These are phyloP conservation scores for Rhinolophus sinicus DNA, from an alignment of 2,113 vertebrate genomes.

Conservation along the genomic window DNA sequence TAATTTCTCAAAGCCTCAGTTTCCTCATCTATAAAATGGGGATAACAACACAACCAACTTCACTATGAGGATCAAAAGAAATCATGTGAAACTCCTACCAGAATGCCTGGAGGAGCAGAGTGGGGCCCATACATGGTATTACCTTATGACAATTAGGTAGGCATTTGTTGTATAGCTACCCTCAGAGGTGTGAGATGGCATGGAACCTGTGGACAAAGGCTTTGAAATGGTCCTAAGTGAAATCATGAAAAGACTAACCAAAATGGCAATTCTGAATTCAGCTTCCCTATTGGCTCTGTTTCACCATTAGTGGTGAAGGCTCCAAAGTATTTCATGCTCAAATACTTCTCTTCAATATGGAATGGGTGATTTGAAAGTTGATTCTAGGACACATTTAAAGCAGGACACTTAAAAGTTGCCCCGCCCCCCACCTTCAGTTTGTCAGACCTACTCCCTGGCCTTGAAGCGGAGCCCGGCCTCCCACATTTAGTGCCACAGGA, in stretches of 20 bases:
- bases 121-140: neutral
- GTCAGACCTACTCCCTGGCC: neutral
- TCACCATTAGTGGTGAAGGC: neutral
- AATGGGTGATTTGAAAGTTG: neutral
- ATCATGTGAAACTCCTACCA: neutral
- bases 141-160: neutral
- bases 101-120: neutral
- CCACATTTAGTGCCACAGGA: neutral
- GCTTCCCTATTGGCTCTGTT: neutral
- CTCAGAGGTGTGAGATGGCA: neutral
- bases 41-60: neutral
- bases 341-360: neutral
- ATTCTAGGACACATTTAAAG: neutral
- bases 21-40: neutral
- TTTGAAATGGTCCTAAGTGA: neutral
- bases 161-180: neutral
- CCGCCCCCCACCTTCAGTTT: neutral
- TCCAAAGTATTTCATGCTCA: neutral
- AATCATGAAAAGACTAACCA: neutral
- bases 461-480: neutral
- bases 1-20: neutral
- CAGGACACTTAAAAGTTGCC: neutral
- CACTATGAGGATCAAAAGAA: neutral
- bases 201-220: neutral
- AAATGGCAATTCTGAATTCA: neutral